Evolutionary conservation across 2,797 vertebrate genomes (phyloP).

Genomic region (Xenentodon cancila): DNA sequence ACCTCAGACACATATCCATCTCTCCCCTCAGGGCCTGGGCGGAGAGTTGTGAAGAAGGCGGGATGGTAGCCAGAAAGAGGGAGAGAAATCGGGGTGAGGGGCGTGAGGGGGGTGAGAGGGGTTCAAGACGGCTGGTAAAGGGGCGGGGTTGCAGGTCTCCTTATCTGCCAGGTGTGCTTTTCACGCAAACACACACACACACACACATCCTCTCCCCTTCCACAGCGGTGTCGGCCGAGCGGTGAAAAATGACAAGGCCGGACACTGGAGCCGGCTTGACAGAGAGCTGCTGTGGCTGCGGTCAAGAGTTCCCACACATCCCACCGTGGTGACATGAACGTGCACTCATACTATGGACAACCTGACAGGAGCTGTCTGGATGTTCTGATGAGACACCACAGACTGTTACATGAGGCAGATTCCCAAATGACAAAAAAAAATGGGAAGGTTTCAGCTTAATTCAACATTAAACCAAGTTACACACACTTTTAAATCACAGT

Average conservation of each 20-base stretch:
- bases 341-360: background rate
- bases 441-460: background rate
- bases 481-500: background rate
- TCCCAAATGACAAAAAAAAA: background rate
- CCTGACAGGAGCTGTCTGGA: background rate
- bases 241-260: conserved; percentile 71
- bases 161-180: conserved; percentile 77
- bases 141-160: conserved; percentile 63
- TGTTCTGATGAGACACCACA: background rate
- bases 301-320: conserved; percentile 67
- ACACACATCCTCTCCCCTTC: conserved; percentile 49
- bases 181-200: conserved; percentile 45
- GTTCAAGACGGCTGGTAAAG: conserved; percentile 46
- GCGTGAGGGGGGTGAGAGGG: conserved; percentile 11
- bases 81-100: conserved; percentile 28
- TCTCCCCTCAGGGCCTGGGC: conserved; percentile 53
- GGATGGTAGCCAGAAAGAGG: conserved; percentile 41
- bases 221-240: conserved; percentile 36
- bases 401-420: background rate
- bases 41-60: conserved; percentile 45
- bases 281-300: conserved; percentile 40
- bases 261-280: conserved; percentile 70
- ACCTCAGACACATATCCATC: conserved; percentile 66
- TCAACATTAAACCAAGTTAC: background rate
- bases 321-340: conserved; percentile 29